Evolutionary conservation across 2,888 invertebrate genomes (phyloP).

Genomic region (Bedellia somnulentella): DNA sequence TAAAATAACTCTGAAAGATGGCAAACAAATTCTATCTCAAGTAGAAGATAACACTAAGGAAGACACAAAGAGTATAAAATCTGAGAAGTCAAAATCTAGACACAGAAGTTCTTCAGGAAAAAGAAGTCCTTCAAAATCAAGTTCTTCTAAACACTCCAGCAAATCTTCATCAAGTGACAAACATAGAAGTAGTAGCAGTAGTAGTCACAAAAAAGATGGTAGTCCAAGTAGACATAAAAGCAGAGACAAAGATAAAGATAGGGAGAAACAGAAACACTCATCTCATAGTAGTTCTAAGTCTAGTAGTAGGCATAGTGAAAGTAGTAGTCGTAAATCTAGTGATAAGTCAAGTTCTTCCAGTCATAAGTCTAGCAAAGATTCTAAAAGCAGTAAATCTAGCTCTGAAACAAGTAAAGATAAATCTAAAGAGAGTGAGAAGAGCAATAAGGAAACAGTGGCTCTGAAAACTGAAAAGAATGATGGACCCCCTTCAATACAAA

Average conservation of each 20-base stretch:
- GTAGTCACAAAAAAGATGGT: slow-evolving; percentile 24
- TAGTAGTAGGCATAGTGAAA: slow-evolving; percentile 31
- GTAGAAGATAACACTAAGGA: slow-evolving; percentile 43
- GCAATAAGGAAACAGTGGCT: slow-evolving; percentile 39
- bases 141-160: slow-evolving; percentile 39
- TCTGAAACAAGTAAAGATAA: slow-evolving; percentile 10
- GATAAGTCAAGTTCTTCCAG: slow-evolving; percentile 31
- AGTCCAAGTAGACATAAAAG: slow-evolving; percentile 40
- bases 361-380: slow-evolving; percentile 21
- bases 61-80: slow-evolving; percentile 9
- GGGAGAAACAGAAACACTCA: slow-evolving; percentile 20
- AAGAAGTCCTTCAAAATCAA: slow-evolving; percentile 28
- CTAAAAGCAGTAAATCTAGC: slow-evolving; percentile 11
- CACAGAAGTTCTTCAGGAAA: slow-evolving; percentile 51
- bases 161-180: slow-evolving; percentile 36
- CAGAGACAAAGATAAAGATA: slow-evolving; percentile 28
- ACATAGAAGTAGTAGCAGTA: slow-evolving; percentile 31
- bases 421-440: slow-evolving; percentile 22
- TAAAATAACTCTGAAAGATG: slow-evolving; percentile 73
- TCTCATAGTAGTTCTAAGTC: slow-evolving; percentile 34
- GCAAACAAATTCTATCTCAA: slow-evolving; percentile 69
- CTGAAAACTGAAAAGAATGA: slow-evolving; percentile 62
- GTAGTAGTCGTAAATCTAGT: slow-evolving; percentile 21
- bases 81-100: slow-evolving; percentile 20
- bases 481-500: slow-evolving; percentile 68